A percentile compares a stretch with the other conserved stretches of the same genome.
Conservation (phyloP, 2,888 invertebrate species). For the Oscheius sp. region DNA sequence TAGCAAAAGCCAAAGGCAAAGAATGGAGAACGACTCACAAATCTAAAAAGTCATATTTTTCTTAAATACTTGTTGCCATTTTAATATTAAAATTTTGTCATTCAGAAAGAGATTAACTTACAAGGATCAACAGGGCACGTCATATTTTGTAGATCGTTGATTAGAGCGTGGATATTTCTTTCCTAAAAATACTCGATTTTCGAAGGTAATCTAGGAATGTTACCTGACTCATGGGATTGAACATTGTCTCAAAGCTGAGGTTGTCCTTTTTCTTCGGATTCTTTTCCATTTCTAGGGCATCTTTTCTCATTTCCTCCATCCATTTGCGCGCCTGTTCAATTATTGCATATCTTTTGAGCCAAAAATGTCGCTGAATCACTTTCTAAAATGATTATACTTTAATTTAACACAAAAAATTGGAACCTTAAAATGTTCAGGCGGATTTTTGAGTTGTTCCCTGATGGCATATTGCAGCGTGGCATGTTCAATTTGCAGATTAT, state of each 20-base stretch:
- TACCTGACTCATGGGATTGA: slow-evolving; percentile 58
- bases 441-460: slow-evolving; percentile 65
- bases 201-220: not conserved
- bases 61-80: not conserved
- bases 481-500: slow-evolving; percentile 72
- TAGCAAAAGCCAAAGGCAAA: not conserved
- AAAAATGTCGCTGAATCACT: slow-evolving; percentile 70
- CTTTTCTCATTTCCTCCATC: slow-evolving; percentile 56
- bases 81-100: not conserved
- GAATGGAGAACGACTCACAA: no score
- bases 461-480: slow-evolving; percentile 73
- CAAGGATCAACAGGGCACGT: slow-evolving; percentile 56
- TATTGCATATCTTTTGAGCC: slow-evolving; percentile 69
- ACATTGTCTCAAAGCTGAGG: slow-evolving; percentile 57
- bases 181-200: slow-evolving; percentile 46
- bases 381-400: slow-evolving; percentile 50
- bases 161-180: slow-evolving; percentile 56
- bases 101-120: not conserved
- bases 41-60: no score
- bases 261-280: slow-evolving; percentile 53
- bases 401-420: not conserved
- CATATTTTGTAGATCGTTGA: slow-evolving; percentile 64
- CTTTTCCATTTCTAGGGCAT: slow-evolving; percentile 50
- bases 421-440: slow-evolving; percentile 67
- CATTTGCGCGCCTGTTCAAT: slow-evolving; percentile 63